Conservation (phyloP, 2,113 vertebrate genomes). For the Smithornis capensis region DNA sequence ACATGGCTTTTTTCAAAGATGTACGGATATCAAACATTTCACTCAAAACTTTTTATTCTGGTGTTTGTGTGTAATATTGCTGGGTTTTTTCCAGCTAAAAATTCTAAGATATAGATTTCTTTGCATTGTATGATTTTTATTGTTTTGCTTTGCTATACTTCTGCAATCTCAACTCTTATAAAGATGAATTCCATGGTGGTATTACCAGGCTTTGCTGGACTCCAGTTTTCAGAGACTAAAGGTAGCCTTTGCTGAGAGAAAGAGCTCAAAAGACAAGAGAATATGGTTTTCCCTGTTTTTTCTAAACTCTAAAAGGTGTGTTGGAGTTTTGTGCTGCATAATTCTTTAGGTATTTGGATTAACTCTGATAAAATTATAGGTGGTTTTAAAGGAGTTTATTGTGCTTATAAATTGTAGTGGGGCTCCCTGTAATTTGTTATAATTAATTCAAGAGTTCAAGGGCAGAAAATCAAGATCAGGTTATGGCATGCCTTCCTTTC, state of each 20-base stretch:
- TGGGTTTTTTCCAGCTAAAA: neutral
- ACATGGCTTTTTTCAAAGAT: neutral
- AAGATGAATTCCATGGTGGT: neutral
- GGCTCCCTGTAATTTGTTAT: constrained; percentile 80
- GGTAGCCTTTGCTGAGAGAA: neutral
- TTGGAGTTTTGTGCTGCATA: constrained; percentile 31
- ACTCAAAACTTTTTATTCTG: neutral
- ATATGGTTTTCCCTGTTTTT: neutral
- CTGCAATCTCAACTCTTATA: neutral
- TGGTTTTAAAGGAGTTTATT: constrained; percentile 72
- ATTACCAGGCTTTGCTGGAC: neutral
- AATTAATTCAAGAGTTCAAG: constrained; percentile 78
- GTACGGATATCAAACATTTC: neutral
- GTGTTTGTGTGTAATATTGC: neutral
- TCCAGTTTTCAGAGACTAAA: neutral
- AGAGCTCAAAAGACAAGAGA: neutral
- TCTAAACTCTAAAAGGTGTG: neutral
- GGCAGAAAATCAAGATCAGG: constrained; percentile 68
- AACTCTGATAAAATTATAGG: constrained; percentile 72
- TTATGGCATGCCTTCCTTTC: constrained; percentile 61
- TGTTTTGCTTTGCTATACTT: neutral
- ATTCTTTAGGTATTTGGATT: constrained; percentile 68
- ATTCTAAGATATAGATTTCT: neutral
- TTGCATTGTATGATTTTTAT: neutral
- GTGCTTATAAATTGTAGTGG: constrained; percentile 65